These are phyloP conservation scores for Latheticus oryzae DNA, from an alignment of 2,888 invertebrate genomes.

Conservation along the genomic window DNA sequence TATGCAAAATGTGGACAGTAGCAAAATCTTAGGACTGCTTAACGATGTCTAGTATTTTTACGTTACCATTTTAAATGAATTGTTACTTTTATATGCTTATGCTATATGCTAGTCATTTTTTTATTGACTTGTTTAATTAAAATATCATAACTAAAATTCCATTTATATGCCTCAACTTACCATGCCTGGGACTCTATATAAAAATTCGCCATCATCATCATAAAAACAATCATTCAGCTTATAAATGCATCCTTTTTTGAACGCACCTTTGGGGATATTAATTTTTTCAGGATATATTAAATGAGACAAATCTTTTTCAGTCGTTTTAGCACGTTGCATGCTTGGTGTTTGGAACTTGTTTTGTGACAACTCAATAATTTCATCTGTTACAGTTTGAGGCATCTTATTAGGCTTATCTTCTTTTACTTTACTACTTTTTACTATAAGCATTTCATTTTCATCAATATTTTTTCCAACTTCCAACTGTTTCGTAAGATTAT, in stretches of 20 bases:
- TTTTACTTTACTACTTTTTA: conserved; percentile 31
- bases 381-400: conserved; percentile 12
- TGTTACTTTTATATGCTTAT: conserved; percentile 51
- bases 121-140: conserved; percentile 54
- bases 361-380: conserved; percentile 28
- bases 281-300: conserved; percentile 72
- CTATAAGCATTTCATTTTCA: conserved; percentile 51
- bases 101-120: conserved; percentile 62
- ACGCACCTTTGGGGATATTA: conserved; percentile 75
- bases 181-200: conserved; percentile 83
- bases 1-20: conserved; percentile 28
- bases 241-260: conserved; percentile 75
- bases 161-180: too few relatives aligned
- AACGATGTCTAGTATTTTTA: conserved; percentile 25
- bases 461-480: conserved; percentile 38
- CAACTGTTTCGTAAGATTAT: conserved; percentile 45
- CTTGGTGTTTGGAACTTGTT: conserved; percentile 45
- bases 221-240: conserved; percentile 84
- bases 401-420: too few relatives aligned
- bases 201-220: conserved; percentile 82
- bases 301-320: conserved; percentile 51
- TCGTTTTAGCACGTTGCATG: conserved; percentile 45
- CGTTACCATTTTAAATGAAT: conserved; percentile 40
- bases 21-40: conserved; percentile 35
- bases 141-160: conserved; percentile 43